Evolutionary conservation across 2,888 invertebrate genomes (phyloP).

Genomic region (Nymphalis c-album): DNA sequence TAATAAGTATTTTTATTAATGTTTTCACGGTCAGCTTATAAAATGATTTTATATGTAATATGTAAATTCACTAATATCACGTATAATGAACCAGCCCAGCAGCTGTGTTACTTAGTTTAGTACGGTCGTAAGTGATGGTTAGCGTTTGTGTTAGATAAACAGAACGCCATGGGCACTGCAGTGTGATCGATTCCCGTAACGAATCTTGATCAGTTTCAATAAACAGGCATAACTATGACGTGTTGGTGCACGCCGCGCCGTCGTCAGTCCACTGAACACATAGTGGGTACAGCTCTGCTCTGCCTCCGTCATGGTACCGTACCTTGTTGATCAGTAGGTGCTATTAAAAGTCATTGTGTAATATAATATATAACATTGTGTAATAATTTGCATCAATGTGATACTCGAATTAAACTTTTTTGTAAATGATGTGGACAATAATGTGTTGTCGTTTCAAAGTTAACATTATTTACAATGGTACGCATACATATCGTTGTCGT

Average conservation of each 20-base stretch:
- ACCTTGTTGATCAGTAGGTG: too few species aligned
- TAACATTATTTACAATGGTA: too few species aligned
- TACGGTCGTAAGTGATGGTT: neutral
- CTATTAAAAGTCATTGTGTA: too few species aligned
- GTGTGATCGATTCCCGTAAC: slow-evolving; percentile 6
- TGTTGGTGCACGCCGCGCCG: neutral
- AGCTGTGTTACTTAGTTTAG: neutral
- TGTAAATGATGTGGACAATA: too few species aligned
- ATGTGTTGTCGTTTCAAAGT: too few species aligned
- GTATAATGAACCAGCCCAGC: neutral
- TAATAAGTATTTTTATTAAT: too few species aligned
- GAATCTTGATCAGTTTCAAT: slow-evolving; percentile 1
- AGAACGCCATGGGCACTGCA: neutral
- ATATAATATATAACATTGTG: neutral
- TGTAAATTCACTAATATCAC: too few species aligned
- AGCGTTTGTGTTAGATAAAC: neutral
- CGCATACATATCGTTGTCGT: too few species aligned
- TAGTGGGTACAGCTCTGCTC: neutral
- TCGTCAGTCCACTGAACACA: neutral
- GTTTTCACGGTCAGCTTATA: too few species aligned
- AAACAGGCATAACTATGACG: neutral
- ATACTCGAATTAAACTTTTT: too few species aligned
- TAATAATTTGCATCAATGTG: neutral
- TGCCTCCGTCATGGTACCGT: neutral
- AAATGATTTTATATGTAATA: too few species aligned